A percentile compares a stretch with the other conserved stretches of the same genome.
phyloP scores from a whole-genome alignment of 2,113 vertebrate species.

The Pteropus alecto region DNA sequence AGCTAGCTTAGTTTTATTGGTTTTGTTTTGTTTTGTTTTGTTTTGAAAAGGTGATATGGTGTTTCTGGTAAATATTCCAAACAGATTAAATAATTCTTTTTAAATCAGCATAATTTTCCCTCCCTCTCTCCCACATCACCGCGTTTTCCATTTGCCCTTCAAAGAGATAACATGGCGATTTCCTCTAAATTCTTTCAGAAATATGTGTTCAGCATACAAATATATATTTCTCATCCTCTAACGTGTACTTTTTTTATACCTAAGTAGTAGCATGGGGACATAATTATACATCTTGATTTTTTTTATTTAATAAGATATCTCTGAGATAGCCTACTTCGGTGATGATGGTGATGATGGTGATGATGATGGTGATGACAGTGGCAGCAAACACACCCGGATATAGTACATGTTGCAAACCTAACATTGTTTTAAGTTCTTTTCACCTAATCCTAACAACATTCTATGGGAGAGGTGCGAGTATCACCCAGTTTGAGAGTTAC shows the following conservation, averaged over 20 bases:
- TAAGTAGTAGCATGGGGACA: not conserved
- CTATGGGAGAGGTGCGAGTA: not conserved
- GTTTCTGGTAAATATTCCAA: not conserved
- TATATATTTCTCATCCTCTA: not conserved
- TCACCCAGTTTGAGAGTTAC: not conserved
- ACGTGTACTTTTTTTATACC: not conserved
- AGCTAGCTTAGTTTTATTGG: not conserved
- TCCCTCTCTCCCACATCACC: not conserved
- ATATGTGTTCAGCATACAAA: not conserved
- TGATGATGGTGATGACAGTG: not conserved
- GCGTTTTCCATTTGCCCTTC: not conserved
- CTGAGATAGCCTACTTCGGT: not conserved
- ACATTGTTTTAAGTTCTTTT: not conserved
- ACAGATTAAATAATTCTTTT: not conserved
- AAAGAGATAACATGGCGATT: not conserved
- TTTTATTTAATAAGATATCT: not conserved
- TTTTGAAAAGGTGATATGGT: not conserved
- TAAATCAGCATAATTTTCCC: not conserved
- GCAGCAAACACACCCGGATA: rapidly evolving
- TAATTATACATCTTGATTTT: not conserved
- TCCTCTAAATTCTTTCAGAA: not conserved
- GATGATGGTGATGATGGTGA: too few relatives aligned
- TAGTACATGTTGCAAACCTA: rapidly evolving
- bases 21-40: too few relatives aligned
- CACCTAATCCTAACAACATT: rapidly evolving